These are phyloP conservation scores for Caloenas nicobarica DNA, from an alignment of 2,113 vertebrate species.

Conservation along the genomic window DNA sequence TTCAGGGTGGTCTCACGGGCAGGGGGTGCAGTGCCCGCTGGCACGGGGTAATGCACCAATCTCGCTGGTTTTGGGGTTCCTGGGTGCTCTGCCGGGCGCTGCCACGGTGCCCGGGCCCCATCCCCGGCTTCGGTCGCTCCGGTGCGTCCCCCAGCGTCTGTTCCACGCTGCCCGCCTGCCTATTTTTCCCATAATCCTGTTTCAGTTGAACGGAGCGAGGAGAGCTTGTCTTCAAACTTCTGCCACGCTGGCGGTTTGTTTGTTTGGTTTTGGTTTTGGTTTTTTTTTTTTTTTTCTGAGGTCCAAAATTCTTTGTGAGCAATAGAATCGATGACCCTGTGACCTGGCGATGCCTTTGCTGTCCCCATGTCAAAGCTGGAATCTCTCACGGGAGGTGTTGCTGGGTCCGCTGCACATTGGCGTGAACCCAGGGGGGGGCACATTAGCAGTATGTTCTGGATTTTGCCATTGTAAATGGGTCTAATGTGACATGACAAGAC, in stretches of 20 bases:
- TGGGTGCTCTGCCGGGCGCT: too few relatives aligned
- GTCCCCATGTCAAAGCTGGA: conserved; percentile 25
- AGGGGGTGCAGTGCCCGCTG: not conserved
- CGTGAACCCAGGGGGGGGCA: conserved; percentile 52
- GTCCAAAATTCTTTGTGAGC: conserved; percentile 73
- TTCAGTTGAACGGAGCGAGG: conserved; percentile 76
- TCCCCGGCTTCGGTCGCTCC: conserved; percentile 8
- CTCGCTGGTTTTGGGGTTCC: not conserved
- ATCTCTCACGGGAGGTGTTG: conserved; percentile 49
- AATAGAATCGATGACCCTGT: conserved; percentile 44
- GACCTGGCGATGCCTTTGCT: conserved; percentile 39
- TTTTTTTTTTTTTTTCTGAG: conserved; percentile 47
- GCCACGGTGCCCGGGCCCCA: too few relatives aligned
- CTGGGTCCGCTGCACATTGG: conserved; percentile 54
- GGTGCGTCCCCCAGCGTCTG: conserved; percentile 47
- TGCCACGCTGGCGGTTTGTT: conserved; percentile 52
- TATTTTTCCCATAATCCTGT: conserved; percentile 72
- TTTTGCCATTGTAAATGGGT: conserved; percentile 86
- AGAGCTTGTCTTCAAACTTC: conserved; percentile 73
- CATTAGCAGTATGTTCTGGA: conserved; percentile 68
- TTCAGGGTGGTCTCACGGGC: conserved; percentile 37
- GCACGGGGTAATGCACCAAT: not conserved
- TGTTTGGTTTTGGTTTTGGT: too few relatives aligned
- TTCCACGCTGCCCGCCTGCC: conserved; percentile 73
- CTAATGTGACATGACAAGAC: conserved; percentile 81